Base-by-base conservation (phyloP, 2,113 vertebrate species). In the Toxotes chatareus region DNA sequence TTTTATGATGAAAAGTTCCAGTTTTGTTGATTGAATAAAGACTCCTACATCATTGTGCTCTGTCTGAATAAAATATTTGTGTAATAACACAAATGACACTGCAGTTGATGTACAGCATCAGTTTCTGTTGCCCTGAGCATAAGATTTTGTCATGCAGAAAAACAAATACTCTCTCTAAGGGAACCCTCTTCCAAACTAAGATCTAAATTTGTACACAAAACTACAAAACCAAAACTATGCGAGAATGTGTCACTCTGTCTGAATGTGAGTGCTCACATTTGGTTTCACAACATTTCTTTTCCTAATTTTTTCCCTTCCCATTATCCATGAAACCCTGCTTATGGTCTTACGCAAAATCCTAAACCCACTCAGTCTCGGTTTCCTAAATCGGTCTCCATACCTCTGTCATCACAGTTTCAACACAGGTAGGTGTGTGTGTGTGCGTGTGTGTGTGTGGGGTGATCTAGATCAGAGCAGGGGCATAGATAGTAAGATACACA, bases 401-500 rank as follows among this genome's bases (percentile, higher is more conserved):
- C 5, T 76, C 59, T 38, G 47, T 85, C 88, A 79, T 65, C 70
- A 46, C 23, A 40, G 84, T 92, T 91, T 92, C 88, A 56, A 91
- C 80, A 89, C 46, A 82, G 4, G 14, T 49, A 19, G 73, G 75
- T 63, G 65, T 12, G 16, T 27, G 27, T 27, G 27, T 1, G 27
- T 27, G 27, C 1, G 27, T 27, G 27, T 27, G 27, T 27, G 27
- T 27, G 27, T 27, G 27, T 27, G 27, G 21, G 47, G 14, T 19
- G 56, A 40, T 32, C 1, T 44, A 13, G 36, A 27, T 27, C 27
- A 27, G 27, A 27, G 27, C 27, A 27, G 27, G 27, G 27, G 27
- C 27, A 27, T 27, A 27, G 27, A 27, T 27, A 27, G 27, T 27
- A 27, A 27, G 27, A 27, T 27, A 27, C 27, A 44, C 5, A 14